These are phyloP conservation scores for Hepsetus odoe DNA, from an alignment of 2,113 vertebrate species.

Conservation along the genomic window DNA sequence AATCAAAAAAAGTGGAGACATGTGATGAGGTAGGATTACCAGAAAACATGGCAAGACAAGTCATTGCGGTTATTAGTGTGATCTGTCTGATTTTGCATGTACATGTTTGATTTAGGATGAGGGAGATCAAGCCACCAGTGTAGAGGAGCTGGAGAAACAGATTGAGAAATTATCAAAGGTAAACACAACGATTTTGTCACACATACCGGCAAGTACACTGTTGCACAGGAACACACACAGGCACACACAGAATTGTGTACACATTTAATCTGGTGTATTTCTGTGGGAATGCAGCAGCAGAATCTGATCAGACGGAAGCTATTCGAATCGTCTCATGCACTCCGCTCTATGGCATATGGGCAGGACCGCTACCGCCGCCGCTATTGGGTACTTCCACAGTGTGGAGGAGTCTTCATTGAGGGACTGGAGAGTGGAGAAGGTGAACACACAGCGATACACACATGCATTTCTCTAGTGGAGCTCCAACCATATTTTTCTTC, in stretches of 20 bases:
- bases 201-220: background rate
- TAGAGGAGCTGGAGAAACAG: constrained; percentile 97
- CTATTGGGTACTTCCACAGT: constrained; percentile 97
- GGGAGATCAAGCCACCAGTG: constrained; percentile 89
- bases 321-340: constrained; percentile 92
- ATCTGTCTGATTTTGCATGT: constrained; percentile 27
- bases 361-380: constrained; percentile 94
- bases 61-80: background rate
- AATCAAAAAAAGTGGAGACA: constrained; percentile 87
- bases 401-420: constrained; percentile 95
- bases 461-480: background rate
- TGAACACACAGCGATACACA: constrained; percentile 64
- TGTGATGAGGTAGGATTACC: constrained; percentile 88
- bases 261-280: background rate
- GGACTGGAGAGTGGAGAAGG: constrained; percentile 98
- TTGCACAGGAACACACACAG: background rate
- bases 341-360: constrained; percentile 96
- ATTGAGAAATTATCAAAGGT: constrained; percentile 98
- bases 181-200: constrained; percentile 50
- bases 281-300: constrained; percentile 84
- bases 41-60: background rate
- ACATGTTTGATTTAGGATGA: constrained; percentile 81
- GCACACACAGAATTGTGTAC: background rate
- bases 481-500: no score
- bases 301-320: constrained; percentile 94